Percentiles rank a stretch among this genome's conserved stretches.
Conservation (phyloP, 2,797 vertebrate species). For the Oreortyx pictus region DNA sequence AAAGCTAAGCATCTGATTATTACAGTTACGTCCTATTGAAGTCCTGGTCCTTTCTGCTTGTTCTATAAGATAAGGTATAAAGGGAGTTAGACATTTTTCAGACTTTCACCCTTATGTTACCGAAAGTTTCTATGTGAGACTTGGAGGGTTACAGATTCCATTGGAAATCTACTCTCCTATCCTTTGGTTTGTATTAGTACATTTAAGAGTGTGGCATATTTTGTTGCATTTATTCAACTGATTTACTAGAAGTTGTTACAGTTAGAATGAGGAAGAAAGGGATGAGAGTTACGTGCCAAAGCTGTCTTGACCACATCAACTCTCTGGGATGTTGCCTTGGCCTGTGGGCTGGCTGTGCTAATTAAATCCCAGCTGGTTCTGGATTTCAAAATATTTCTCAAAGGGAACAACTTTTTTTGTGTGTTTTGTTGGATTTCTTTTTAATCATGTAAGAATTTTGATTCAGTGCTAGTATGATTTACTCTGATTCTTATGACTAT, state of each 20-base stretch:
- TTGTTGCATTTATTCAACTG: background rate
- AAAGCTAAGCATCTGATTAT: background rate
- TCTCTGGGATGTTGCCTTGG: background rate
- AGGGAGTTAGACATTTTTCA: background rate
- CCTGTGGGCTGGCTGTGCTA: background rate
- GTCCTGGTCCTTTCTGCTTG: background rate
- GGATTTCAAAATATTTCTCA: background rate
- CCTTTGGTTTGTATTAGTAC: background rate
- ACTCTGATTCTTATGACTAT: background rate
- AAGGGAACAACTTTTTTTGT: background rate
- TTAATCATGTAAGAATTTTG: background rate
- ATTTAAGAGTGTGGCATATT: background rate
- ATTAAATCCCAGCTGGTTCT: background rate
- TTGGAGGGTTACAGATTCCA: background rate
- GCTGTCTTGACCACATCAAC: fast-evolving
- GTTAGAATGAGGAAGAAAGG: background rate
- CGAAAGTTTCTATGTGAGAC: background rate
- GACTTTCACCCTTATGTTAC: background rate
- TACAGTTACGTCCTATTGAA: background rate
- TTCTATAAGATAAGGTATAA: background rate
- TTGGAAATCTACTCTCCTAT: background rate
- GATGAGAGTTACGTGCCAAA: background rate
- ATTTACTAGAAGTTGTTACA: background rate
- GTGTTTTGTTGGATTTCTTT: background rate
- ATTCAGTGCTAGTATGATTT: background rate